A percentile compares a stretch with the other conserved stretches of the same genome.
Conservation (phyloP, 92 coral and sea anemone genomes). For the Meandrina meandrites region DNA sequence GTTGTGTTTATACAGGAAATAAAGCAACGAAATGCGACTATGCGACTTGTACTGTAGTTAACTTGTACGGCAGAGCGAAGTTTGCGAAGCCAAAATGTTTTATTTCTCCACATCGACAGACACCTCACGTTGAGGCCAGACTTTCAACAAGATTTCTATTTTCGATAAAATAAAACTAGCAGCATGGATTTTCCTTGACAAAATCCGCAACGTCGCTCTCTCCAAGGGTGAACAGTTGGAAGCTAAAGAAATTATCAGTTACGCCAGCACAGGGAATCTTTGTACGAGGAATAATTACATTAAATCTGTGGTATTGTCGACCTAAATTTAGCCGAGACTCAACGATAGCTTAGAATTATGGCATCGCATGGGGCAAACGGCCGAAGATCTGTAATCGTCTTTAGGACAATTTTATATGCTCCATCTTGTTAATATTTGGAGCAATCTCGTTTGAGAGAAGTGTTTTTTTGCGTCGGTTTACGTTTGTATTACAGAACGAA, state of each 20-base stretch:
- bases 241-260: conserved; percentile 12
- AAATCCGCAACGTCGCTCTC: conserved; percentile 29
- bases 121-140: not conserved
- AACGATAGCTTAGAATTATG: conserved; percentile 1
- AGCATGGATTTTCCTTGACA: conserved; percentile 11
- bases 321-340: conserved; percentile 14
- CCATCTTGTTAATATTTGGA: not conserved
- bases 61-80: not conserved
- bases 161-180: conserved; percentile 1
- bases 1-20: not conserved
- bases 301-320: conserved; percentile 7
- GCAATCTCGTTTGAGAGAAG: not conserved
- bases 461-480: not conserved
- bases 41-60: not conserved
- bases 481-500: not conserved
- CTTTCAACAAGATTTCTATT: not conserved
- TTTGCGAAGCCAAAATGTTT: not conserved
- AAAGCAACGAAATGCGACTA: not conserved
- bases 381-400: not conserved
- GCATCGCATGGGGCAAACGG: conserved; percentile 9
- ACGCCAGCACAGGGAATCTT: not conserved
- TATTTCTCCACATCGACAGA: not conserved
- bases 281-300: conserved; percentile 17
- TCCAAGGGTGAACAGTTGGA: conserved; percentile 40
- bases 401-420: not conserved